A percentile compares a stretch with the other conserved stretches of the same genome.
phyloP scores from a whole-genome alignment of 1,140 invertebrate genomes.

The Dysdera silvatica region DNA sequence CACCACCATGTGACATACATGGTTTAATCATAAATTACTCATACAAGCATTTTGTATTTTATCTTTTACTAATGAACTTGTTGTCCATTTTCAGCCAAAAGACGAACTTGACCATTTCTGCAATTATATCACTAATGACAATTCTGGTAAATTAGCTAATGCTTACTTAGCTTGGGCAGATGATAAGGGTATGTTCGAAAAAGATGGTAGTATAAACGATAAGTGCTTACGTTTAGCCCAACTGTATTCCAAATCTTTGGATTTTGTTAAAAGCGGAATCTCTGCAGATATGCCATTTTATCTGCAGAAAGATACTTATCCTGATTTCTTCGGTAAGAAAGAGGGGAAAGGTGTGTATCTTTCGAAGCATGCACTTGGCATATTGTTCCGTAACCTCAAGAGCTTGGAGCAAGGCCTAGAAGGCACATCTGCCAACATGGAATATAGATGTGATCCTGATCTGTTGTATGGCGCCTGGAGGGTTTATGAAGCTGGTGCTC shows the following conservation, averaged over 20 bases:
- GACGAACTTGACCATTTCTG: conserved; percentile 40
- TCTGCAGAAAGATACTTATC: conserved; percentile 30
- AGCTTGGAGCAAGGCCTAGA: conserved; percentile 17
- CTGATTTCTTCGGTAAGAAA: conserved; percentile 38
- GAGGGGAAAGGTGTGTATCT: conserved; percentile 34
- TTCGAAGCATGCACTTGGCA: conserved; percentile 38
- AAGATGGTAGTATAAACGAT: conserved; percentile 30
- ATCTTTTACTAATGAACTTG: no score
- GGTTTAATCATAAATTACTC: no score
- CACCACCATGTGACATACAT: no score
- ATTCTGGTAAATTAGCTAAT: conserved; percentile 38
- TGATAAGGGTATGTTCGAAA: background rate
- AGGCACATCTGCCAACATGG: conserved; percentile 3
- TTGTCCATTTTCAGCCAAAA: conserved; percentile 16
- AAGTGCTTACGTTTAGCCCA: conserved; percentile 33
- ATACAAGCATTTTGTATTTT: no score
- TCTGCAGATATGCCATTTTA: conserved; percentile 11
- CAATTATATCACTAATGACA: conserved; percentile 37
- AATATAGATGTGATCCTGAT: background rate
- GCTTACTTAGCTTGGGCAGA: conserved; percentile 38
- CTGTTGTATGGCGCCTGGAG: conserved; percentile 27
- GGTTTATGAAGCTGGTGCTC: conserved; percentile 26
- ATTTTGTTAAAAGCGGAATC: conserved; percentile 41
- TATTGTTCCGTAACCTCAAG: conserved; percentile 34
- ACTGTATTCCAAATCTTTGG: conserved; percentile 37